Evolutionary conservation across 2,888 invertebrate species (phyloP), one percentile per base, ranked within the genome.

Genomic region (Brenthis daphne): DNA sequence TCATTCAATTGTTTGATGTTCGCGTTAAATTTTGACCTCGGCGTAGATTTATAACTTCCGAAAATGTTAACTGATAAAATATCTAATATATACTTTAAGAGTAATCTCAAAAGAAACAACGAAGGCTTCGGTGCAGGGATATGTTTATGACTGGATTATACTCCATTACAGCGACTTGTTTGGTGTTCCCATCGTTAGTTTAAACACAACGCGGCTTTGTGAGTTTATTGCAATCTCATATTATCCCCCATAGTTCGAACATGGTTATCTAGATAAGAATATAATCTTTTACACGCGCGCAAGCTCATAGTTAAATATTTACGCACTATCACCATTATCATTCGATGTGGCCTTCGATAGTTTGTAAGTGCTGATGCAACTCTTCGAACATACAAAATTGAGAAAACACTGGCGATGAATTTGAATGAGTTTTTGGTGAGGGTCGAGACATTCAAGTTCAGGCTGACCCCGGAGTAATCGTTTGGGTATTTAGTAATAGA

Each of bases 171-270:
- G 77, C 77, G 77, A 77, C 78, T 80, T 87, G 86, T 86, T 87
- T 85, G 81, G 81, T 75, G 85, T 86, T 86, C 84, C 84, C 84
- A 85, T 77, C 77, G 81, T 74, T 77, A 77, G 78, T 79, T 80
- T 80, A 82, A 81, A 83, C 82, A 76, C 67, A 57, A 67, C 48
- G 54, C 56, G 63, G 66, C 57, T 55, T 65, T 68, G 73, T 73
- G 67, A 69, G 69, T 66, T 69, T 72, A 75, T 71, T 72, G 70
- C 70, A 69, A 71, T 67, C 69, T 67, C 68, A 57, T 68, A 64
- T 68, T 73, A 76, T 74, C 73, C 37, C 8, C 65, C 65, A 74
- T 71, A 54, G 51, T 57, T 64, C 51, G 58, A 33, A 50, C 57
- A n/a, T 47, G 47, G 20, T 50, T 66, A 64, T 51, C 54, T 29